These are phyloP conservation scores for Nasonia oneida DNA, from an alignment of 2,888 invertebrate species.

Conservation along the genomic window DNA sequence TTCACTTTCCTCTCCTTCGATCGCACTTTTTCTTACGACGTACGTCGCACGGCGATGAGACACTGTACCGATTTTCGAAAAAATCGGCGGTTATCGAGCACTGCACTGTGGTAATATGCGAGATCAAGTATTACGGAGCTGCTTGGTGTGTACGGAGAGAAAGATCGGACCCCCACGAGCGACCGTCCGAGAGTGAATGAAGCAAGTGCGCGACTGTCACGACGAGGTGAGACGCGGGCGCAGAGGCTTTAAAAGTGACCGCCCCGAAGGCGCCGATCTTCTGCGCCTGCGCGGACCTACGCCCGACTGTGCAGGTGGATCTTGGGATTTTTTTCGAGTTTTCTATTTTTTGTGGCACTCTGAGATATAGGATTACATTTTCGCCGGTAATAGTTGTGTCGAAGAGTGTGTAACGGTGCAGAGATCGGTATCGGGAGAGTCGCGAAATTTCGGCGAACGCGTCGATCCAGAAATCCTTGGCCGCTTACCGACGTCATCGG, in stretches of 20 bases:
- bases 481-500: not conserved
- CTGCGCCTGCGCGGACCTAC: not conserved
- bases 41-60: not conserved
- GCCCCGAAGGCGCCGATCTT: not conserved
- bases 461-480: not conserved
- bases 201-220: not conserved
- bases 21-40: not conserved
- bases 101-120: no score
- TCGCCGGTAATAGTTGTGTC: not conserved
- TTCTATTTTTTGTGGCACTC: not conserved
- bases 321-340: not conserved
- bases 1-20: constrained; percentile 15
- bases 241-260: constrained; percentile 13
- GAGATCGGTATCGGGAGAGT: no score
- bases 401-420: no score
- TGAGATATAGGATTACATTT: not conserved
- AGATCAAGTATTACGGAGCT: not conserved
- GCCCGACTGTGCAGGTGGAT: not conserved
- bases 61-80: not conserved
- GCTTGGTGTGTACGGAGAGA: not conserved
- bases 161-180: not conserved
- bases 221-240: not conserved
- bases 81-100: no score
- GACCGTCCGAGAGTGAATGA: not conserved
- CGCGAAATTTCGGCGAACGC: no score